Base-by-base conservation (phyloP, 1,140 invertebrate genomes). In the Dicyema japonicum region DNA sequence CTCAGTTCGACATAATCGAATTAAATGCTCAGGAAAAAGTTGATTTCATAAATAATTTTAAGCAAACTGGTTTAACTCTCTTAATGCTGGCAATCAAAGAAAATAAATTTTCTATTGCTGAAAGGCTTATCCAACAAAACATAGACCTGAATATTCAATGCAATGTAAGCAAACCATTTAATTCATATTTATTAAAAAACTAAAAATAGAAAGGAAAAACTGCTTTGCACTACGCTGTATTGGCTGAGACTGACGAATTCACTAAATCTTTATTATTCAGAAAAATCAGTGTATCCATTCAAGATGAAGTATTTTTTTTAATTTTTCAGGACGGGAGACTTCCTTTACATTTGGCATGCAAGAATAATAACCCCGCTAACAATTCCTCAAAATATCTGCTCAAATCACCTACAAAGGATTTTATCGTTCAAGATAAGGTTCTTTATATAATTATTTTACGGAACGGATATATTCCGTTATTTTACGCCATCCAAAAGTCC, bases 81-180 rank as follows among this genome's bases (percentile, higher is more conserved):
- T 51, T 85, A 33, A 85, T 85, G 74, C 69, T 69, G 40, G 74
- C 72, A 1, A 72, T 78, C 0, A 74, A 75, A 52, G 78, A 90
- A 45, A 85, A 80, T 46, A 61, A 69, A 36, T 67, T 71, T 3
- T 64, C 66, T n/a, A 63, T 82, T 38, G 60, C 76, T 25, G 76
- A 85, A 46, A 58, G 71, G 26, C 63, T 85, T 46, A 64, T 82
- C 30, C 75, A 85, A 29, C 59, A 82, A 3, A 75, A 75, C 12
- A 67, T 67, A 9, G 70, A 76, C 44, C 64, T 80, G 21, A 67
- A 72, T 32, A 69, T 69, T 13, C 63, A 67, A 36, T 37, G 40
- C 2, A 39, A 40, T 34, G 46, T 49, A 37, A 30, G 33, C n/a
- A 2, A 19, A 27, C 21, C 29, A 18, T 16, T 14, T 18, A 1